A percentile compares a stretch with the other conserved stretches of the same genome.
These are phyloP conservation scores for Syrrhaptes paradoxus DNA, from an alignment of 2,113 vertebrate species.

Conservation along the genomic window DNA sequence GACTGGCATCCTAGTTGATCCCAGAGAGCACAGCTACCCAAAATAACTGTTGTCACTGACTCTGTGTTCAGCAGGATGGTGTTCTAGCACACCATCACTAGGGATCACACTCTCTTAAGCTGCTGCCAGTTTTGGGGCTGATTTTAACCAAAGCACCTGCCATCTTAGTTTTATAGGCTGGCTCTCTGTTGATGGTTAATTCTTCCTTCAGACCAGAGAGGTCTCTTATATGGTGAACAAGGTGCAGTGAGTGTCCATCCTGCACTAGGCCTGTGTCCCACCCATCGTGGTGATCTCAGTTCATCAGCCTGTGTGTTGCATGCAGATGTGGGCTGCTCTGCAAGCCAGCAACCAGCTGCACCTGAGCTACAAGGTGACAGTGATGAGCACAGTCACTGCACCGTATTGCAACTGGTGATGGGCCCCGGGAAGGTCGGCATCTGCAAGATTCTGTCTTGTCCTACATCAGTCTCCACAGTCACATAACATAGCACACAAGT, in stretches of 20 bases:
- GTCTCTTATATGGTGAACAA: neutral
- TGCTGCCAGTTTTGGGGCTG: neutral
- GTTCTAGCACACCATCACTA: neutral
- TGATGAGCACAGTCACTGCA: fast-evolving
- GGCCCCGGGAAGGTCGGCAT: neutral
- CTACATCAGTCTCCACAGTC: neutral
- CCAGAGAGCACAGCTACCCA: neutral
- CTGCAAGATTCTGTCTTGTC: neutral
- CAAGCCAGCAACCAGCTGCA: neutral
- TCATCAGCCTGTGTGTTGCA: fast-evolving
- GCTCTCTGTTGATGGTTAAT: neutral
- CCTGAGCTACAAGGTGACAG: neutral
- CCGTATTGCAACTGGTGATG: fast-evolving
- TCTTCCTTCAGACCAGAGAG: neutral
- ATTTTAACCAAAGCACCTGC: neutral
- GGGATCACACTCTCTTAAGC: neutral
- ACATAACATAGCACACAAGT: neutral
- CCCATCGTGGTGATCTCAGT: too few relatives aligned
- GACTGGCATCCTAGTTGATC: neutral
- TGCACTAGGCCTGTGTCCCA: neutral
- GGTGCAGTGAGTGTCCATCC: neutral
- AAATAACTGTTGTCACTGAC: neutral
- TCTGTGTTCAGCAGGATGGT: neutral
- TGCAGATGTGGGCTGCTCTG: neutral
- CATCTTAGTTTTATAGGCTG: neutral